Evolutionary conservation across 2,113 vertebrate species (phyloP).

Genomic region (Caranx ignobilis): DNA sequence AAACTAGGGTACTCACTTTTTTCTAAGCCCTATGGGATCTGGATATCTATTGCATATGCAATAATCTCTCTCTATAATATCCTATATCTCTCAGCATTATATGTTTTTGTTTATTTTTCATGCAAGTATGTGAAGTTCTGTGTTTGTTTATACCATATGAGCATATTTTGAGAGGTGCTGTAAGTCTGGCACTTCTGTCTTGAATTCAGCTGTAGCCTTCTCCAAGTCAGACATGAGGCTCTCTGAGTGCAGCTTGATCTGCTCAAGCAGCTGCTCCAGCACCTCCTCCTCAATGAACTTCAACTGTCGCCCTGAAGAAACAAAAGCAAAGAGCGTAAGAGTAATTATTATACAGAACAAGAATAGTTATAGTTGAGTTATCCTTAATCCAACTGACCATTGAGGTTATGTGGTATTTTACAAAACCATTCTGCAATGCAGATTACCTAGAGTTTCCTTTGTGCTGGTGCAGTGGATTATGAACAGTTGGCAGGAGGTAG

Average conservation of each 20-base stretch:
- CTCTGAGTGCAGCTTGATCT: constrained; percentile 73
- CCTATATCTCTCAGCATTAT: not conserved
- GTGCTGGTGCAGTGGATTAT: constrained; percentile 71
- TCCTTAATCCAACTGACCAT: not conserved
- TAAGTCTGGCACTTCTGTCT: constrained; percentile 72
- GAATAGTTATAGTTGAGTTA: not conserved
- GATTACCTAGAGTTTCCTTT: constrained; percentile 79
- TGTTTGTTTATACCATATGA: constrained; percentile 74
- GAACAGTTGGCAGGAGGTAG: constrained; percentile 82
- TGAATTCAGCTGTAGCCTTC: constrained; percentile 64
- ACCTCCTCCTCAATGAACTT: constrained; percentile 73
- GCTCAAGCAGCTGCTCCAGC: constrained; percentile 67
- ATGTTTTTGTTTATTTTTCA: not conserved
- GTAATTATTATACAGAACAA: not conserved
- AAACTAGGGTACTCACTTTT: not conserved
- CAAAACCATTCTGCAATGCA: not conserved
- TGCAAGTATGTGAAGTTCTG: not conserved
- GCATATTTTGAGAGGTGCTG: constrained; percentile 78
- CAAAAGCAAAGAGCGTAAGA: not conserved
- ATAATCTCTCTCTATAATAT: not conserved
- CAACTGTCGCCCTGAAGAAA: constrained; percentile 78
- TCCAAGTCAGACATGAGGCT: constrained; percentile 78
- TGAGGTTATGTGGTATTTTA: not conserved
- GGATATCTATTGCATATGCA: not conserved
- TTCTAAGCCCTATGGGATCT: not conserved